Percentiles rank a stretch among this genome's conserved stretches.
These are phyloP conservation scores for Drosophila aldrichi DNA, from an alignment of 2,888 invertebrate genomes.

Conservation along the genomic window DNA sequence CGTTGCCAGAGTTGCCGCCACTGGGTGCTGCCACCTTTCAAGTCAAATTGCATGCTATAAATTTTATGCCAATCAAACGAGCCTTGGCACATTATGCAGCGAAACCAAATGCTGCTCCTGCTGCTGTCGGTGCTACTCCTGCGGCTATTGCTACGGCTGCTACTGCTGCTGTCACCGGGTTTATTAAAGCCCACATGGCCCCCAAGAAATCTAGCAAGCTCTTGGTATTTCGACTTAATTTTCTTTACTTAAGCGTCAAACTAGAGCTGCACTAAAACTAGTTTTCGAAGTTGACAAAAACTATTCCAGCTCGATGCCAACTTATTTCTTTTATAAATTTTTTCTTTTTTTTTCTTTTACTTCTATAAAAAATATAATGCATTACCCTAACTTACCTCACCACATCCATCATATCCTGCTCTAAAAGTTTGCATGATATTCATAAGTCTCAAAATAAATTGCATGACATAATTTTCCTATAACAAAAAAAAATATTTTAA, in stretches of 20 bases:
- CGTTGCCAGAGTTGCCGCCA: conserved; percentile 58
- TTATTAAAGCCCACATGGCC: conserved; percentile 36
- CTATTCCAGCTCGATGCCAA: too few species aligned
- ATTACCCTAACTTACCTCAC: too few species aligned
- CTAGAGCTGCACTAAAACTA: too few species aligned
- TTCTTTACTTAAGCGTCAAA: conserved; percentile 36
- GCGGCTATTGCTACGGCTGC: conserved; percentile 5
- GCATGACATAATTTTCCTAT: too few species aligned
- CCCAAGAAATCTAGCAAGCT: conserved; percentile 25
- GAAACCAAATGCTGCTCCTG: conserved; percentile 17
- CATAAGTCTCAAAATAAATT: too few species aligned
- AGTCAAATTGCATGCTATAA: conserved; percentile 81
- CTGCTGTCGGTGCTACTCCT: background rate
- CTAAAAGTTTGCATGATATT: too few species aligned
- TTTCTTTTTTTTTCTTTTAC: too few species aligned
- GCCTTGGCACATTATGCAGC: conserved; percentile 70
- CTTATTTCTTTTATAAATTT: background rate
- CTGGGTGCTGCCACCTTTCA: conserved; percentile 37
- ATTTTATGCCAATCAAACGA: conserved; percentile 77
- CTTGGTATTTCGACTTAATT: conserved; percentile 49
- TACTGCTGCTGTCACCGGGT: conserved; percentile 20
- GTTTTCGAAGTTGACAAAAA: too few species aligned
- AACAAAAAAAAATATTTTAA: too few species aligned
- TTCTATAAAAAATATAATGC: too few species aligned
- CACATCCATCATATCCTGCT: too few species aligned